A percentile compares a stretch with the other conserved stretches of the same genome.
phyloP scores from a whole-genome alignment of 2,888 invertebrate species.

The Acrobasis consociella region DNA sequence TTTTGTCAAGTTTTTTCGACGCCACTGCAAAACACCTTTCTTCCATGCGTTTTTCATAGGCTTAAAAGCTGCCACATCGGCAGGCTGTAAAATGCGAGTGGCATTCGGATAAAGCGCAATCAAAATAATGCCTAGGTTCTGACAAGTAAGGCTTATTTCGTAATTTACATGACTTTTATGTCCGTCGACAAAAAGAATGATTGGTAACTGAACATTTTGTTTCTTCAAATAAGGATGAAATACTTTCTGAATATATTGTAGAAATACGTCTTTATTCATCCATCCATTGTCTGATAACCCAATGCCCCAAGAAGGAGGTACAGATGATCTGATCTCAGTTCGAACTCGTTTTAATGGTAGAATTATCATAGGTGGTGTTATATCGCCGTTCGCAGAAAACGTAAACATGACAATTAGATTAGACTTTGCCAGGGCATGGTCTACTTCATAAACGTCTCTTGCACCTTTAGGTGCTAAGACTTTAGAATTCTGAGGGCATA shows the following conservation, averaged over 20 bases:
- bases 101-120: too few species aligned
- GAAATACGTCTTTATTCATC: constrained; percentile 22
- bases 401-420: constrained; percentile 14
- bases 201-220: too few species aligned
- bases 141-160: too few species aligned
- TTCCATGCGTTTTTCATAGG: too few species aligned
- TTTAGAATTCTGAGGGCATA: background rate
- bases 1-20: too few species aligned
- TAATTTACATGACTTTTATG: too few species aligned
- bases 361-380: constrained; percentile 20
- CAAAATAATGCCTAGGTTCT: too few species aligned
- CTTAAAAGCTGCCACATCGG: too few species aligned
- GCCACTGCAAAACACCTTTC: too few species aligned
- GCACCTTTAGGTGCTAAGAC: background rate
- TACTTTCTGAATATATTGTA: constrained; percentile 9
- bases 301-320: constrained; percentile 20
- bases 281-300: constrained; percentile 19
- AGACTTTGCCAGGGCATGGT: background rate
- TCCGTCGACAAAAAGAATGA: too few species aligned
- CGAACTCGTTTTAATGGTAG: constrained; percentile 24
- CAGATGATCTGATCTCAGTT: constrained; percentile 13
- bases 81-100: too few species aligned
- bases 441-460: background rate
- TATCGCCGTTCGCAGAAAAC: constrained; percentile 16
- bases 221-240: constrained; percentile 1